Conservation (phyloP, 2,797 vertebrate genomes). For the Epinephelus coioides region DNA sequence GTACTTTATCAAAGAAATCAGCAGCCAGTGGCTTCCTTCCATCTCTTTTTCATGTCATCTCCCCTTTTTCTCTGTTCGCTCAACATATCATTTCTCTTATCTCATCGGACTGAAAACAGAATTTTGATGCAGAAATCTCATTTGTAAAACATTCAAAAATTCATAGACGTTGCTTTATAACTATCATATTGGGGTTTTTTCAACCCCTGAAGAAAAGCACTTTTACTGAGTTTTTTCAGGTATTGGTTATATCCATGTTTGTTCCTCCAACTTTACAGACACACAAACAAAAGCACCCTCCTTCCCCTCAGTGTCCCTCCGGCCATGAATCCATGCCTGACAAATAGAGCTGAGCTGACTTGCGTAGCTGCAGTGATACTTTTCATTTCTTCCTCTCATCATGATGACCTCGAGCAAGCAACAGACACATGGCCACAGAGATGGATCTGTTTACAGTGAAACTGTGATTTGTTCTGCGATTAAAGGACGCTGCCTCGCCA, state of each 20-base stretch:
- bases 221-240: background rate
- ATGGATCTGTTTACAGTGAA: slow-evolving; percentile 66
- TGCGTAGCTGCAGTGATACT: slow-evolving; percentile 19
- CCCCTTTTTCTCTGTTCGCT: background rate
- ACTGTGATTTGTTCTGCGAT: slow-evolving; percentile 56
- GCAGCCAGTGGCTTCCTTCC: background rate
- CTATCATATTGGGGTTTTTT: background rate
- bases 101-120: background rate
- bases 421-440: slow-evolving; percentile 39
- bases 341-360: slow-evolving; percentile 28
- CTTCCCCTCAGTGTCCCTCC: background rate
- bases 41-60: background rate
- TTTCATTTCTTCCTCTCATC: slow-evolving; percentile 49
- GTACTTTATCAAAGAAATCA: background rate
- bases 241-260: background rate
- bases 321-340: slow-evolving; percentile 34
- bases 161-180: background rate
- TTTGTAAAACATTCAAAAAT: background rate
- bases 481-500: slow-evolving; percentile 26
- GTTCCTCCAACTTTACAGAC: slow-evolving; percentile 15
- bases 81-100: background rate
- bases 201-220: background rate
- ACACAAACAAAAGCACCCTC: background rate
- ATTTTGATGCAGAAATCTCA: background rate
- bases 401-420: slow-evolving; percentile 59